These are phyloP conservation scores for Carpatolechia fugitivella DNA, from an alignment of 2,888 invertebrate genomes.

Conservation along the genomic window DNA sequence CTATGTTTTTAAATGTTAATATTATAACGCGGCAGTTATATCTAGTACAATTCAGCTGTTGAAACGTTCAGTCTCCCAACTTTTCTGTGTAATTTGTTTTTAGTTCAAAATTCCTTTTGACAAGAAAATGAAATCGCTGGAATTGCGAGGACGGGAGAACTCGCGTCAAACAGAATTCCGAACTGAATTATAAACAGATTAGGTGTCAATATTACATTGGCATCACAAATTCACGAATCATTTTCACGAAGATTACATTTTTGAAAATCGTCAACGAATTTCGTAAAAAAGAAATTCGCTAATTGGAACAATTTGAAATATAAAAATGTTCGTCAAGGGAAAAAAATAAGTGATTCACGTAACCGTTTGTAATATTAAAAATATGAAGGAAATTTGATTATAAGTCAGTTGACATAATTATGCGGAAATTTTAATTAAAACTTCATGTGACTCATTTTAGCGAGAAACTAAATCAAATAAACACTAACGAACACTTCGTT, in stretches of 20 bases:
- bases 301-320: too few relatives aligned
- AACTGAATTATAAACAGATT: constrained; percentile 4
- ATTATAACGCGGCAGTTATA: too few relatives aligned
- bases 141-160: neutral
- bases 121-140: neutral
- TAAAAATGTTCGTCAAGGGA: too few relatives aligned
- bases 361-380: too few relatives aligned
- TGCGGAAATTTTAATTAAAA: constrained; percentile 7
- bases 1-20: too few relatives aligned
- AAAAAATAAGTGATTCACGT: neutral
- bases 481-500: neutral
- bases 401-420: constrained; percentile 3
- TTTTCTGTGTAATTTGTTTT: neutral
- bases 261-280: neutral
- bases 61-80: too few relatives aligned
- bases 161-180: neutral
- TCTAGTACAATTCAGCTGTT: neutral
- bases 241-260: neutral
- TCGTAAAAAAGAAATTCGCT: too few relatives aligned
- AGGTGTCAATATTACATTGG: neutral
- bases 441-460: neutral
- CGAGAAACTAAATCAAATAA: neutral
- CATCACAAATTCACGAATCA: neutral
- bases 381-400: constrained; percentile 7
- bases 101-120: constrained; percentile 4